A percentile compares a stretch with the other conserved stretches of the same genome.
Evolutionary conservation across 1,140 invertebrate genomes (phyloP).

Genomic region (Listronotus oregonensis): DNA sequence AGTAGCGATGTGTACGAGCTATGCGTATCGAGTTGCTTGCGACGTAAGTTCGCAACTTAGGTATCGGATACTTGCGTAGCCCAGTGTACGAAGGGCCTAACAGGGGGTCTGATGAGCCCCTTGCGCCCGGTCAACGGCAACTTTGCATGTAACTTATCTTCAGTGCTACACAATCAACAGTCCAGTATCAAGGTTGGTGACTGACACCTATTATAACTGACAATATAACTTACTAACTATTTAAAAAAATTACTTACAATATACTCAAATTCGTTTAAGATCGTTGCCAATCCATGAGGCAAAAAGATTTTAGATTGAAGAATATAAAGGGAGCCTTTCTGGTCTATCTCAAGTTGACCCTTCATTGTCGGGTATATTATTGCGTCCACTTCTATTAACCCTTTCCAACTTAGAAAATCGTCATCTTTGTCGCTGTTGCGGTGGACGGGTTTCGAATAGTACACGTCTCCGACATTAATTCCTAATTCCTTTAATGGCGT

Average conservation of each 20-base stretch:
- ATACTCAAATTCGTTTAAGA: slow-evolving; percentile 60
- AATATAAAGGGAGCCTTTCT: slow-evolving; percentile 60
- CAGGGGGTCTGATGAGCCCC: too few species aligned
- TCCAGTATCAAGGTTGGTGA: too few species aligned
- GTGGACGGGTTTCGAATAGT: slow-evolving; percentile 43
- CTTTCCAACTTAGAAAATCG: slow-evolving; percentile 63
- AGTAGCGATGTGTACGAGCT: too few species aligned
- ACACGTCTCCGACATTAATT: slow-evolving; percentile 48
- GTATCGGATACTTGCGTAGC: too few species aligned
- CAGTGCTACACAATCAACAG: too few species aligned
- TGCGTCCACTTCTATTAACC: slow-evolving; percentile 65
- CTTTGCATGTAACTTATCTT: too few species aligned
- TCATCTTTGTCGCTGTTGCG: slow-evolving; percentile 50
- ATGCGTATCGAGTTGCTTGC: too few species aligned
- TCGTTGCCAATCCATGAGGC: slow-evolving; percentile 60
- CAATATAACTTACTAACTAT: too few species aligned
- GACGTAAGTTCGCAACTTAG: too few species aligned
- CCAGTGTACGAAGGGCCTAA: too few species aligned
- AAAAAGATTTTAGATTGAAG: slow-evolving; percentile 58
- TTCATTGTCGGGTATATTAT: slow-evolving; percentile 67
- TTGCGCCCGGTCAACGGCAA: too few species aligned
- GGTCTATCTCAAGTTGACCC: slow-evolving; percentile 63
- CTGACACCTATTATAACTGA: too few species aligned
- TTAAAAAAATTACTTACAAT: slow-evolving; percentile 54
- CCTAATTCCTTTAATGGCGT: slow-evolving; percentile 55